These are phyloP conservation scores for Proctacanthus coquilletti DNA, from an alignment of 1,140 invertebrate species.

Conservation along the genomic window DNA sequence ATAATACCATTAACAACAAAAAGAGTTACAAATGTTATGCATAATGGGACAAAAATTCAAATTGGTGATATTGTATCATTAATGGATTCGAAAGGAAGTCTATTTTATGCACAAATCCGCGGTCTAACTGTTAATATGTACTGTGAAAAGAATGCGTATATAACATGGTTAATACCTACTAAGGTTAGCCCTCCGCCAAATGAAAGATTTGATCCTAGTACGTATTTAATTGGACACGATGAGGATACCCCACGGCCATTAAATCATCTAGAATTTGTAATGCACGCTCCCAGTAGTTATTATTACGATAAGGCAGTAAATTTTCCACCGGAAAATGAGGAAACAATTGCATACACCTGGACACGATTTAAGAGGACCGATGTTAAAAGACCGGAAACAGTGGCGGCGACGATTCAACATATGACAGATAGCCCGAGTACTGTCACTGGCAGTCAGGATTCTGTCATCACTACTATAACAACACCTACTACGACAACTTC, in stretches of 20 bases:
- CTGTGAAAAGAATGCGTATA: constrained; percentile 81
- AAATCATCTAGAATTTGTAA: constrained; percentile 79
- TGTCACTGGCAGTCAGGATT: too few relatives aligned
- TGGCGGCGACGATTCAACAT: too few relatives aligned
- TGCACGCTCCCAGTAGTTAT: constrained; percentile 86
- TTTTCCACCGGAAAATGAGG: constrained; percentile 58
- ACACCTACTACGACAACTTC: too few relatives aligned
- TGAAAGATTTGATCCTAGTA: constrained; percentile 73
- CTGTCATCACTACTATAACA: too few relatives aligned
- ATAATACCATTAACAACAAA: too few relatives aligned
- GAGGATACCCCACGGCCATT: constrained; percentile 79
- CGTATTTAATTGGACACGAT: constrained; percentile 79
- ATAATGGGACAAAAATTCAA: too few relatives aligned
- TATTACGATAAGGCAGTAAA: constrained; percentile 61
- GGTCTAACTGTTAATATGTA: constrained; percentile 83
- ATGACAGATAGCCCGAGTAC: too few relatives aligned
- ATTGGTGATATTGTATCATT: constrained; percentile 82
- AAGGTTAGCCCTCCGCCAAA: constrained; percentile 59
- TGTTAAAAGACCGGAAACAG: too few relatives aligned
- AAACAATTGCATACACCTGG: too few relatives aligned
- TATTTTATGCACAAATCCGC: constrained; percentile 79
- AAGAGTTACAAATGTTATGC: too few relatives aligned
- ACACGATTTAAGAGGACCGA: too few relatives aligned
- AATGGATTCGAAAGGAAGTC: constrained; percentile 55
- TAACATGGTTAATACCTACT: constrained; percentile 87